Base-by-base conservation (phyloP, 1,140 invertebrate genomes). In the Manduca sexta region DNA sequence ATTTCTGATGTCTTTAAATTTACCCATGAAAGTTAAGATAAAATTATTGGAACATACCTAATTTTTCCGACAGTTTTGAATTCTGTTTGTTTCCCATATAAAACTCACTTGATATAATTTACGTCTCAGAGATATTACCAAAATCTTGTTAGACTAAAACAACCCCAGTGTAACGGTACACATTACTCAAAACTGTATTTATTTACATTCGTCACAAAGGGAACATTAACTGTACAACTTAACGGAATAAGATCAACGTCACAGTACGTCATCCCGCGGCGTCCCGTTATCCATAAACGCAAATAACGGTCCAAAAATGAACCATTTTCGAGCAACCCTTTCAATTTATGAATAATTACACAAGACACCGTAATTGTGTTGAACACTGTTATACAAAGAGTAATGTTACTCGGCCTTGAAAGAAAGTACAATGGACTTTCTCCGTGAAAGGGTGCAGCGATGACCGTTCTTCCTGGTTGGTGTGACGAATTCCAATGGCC, bases 321-420 rank as follows among this genome's bases (percentile, higher is more conserved):
- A 74, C 74, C 56, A 83, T 79, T 75, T 80, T 77, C 56, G 53
- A 56, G 58, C 64, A 80, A 83, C 74, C 73, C 71, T 83, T 80
- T 79, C 54, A 55, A 65, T 52, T 65, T 72, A 69, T 72, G 63
- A 69, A 72, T 77, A 77, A 82, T 80, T 78, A 83, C 79, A 79
- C 79, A 78, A 80, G 69, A 58, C 58, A 80, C 79, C 73, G 74
- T 83, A 76, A 68, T 67, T 60, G 64, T 56, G 64, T 62, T 45
- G 39, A 48, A 31, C 29, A 50, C 66, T 54, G 68, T 69, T 73
- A 70, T 55, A 83, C 76, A 83, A 80, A 78, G 63, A 63, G 52
- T 69, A 69, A 58, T 55, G 72, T 75, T 82, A 75, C 13, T 46
- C 47, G 68, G 41, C 69, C 58, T 63, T 68, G 70, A 56, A 69